These are phyloP conservation scores for Atethmia centrago DNA, from an alignment of 2,888 invertebrate genomes.

Conservation along the genomic window DNA sequence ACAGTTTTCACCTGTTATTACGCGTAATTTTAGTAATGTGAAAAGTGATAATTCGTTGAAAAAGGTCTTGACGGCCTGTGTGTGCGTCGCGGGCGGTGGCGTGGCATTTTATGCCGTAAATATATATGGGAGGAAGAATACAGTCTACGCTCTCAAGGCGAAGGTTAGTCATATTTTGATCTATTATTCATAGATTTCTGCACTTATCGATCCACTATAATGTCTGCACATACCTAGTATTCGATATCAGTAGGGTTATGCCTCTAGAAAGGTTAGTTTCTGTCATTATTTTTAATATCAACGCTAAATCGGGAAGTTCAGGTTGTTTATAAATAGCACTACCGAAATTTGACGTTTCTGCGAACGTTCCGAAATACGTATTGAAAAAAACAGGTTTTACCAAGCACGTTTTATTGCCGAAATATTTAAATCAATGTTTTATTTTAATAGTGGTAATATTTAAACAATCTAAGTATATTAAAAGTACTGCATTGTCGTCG, in stretches of 20 bases:
- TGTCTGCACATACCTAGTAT: background rate
- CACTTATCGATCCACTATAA: slow-evolving; percentile 21
- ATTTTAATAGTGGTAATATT: background rate
- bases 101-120: slow-evolving; percentile 82
- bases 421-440: slow-evolving; percentile 1
- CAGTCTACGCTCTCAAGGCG: slow-evolving; percentile 87
- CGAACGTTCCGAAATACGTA: slow-evolving; percentile 66
- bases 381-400: slow-evolving; percentile 6
- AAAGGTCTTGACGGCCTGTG: slow-evolving; percentile 83
- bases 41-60: slow-evolving; percentile 77
- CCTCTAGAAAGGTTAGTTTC: slow-evolving; percentile 54
- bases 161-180: slow-evolving; percentile 81
- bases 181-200: slow-evolving; percentile 44
- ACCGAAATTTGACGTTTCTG: slow-evolving; percentile 72
- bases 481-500: background rate
- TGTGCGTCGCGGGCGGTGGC: slow-evolving; percentile 84
- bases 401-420: slow-evolving; percentile 1
- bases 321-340: slow-evolving; percentile 81
- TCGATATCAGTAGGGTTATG: background rate
- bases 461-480: background rate
- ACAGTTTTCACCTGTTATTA: slow-evolving; percentile 77
- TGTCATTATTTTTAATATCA: slow-evolving; percentile 69
- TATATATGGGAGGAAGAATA: slow-evolving; percentile 79
- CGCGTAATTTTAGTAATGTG: slow-evolving; percentile 80
- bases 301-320: slow-evolving; percentile 68